Evolutionary conservation across 2,888 invertebrate genomes (phyloP).

Genomic region (Erebia epiphron): DNA sequence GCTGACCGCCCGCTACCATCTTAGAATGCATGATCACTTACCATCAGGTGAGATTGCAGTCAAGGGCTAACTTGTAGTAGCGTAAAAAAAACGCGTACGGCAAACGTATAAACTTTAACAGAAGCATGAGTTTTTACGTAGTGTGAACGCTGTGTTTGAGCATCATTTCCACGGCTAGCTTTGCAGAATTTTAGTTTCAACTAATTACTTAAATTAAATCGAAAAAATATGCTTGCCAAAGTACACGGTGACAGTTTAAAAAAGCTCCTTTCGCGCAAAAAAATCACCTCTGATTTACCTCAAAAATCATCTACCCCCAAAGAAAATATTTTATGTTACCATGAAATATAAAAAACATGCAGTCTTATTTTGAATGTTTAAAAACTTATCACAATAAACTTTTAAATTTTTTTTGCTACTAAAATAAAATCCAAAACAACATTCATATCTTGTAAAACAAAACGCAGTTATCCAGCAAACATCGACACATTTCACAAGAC

Average conservation of each 20-base stretch:
- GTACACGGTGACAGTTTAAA: background rate
- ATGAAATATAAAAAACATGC: background rate
- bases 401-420: background rate
- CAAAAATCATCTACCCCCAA: background rate
- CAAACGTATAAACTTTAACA: too few species aligned
- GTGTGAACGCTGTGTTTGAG: background rate
- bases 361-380: slow-evolving; percentile 10
- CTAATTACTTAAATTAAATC: background rate
- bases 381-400: background rate
- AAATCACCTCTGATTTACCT: background rate
- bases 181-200: background rate
- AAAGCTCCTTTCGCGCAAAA: background rate
- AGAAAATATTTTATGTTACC: background rate
- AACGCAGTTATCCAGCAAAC: background rate
- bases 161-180: background rate
- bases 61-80: too few species aligned
- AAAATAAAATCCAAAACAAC: background rate
- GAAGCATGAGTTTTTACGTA: background rate
- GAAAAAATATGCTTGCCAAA: background rate
- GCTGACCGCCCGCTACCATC: background rate
- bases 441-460: background rate
- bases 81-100: too few species aligned
- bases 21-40: background rate
- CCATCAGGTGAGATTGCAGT: too few species aligned
- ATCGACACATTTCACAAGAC: background rate